Evolutionary conservation across 1,140 invertebrate species (phyloP).

Genomic region (Penaeus chinensis): DNA sequence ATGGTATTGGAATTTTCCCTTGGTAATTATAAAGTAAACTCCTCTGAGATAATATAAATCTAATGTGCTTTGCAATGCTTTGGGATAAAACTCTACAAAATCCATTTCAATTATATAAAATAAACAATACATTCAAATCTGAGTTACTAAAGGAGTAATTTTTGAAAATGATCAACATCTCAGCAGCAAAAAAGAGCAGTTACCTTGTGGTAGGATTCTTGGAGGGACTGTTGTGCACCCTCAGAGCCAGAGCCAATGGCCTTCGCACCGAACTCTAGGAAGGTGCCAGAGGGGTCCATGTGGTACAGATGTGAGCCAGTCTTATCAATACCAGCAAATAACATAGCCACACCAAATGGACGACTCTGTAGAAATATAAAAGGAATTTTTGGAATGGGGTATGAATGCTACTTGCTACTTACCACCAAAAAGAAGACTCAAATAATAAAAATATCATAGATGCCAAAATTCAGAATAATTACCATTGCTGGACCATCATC

Average conservation of each 20-base stretch:
- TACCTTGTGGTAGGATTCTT: conserved; percentile 88
- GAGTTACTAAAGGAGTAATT: too few relatives aligned
- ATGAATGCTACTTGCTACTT: conserved; percentile 52
- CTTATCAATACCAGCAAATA: conserved; percentile 89
- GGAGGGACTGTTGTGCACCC: conserved; percentile 96
- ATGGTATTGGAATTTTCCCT: neutral
- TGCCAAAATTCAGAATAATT: neutral
- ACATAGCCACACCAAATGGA: conserved; percentile 97
- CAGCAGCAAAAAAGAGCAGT: neutral
- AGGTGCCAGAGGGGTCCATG: conserved; percentile 98
- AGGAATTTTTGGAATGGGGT: neutral
- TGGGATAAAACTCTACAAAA: too few relatives aligned
- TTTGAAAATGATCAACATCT: too few relatives aligned
- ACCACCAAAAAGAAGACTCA: neutral
- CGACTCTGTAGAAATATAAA: conserved; percentile 76
- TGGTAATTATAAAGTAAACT: too few relatives aligned
- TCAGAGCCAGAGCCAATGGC: conserved; percentile 99
- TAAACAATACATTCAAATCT: too few relatives aligned
- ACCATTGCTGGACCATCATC: conserved; percentile 77
- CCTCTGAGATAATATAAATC: too few relatives aligned
- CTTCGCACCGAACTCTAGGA: conserved; percentile 97
- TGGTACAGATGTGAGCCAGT: conserved; percentile 88
- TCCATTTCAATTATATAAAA: too few relatives aligned
- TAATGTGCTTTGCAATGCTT: too few relatives aligned
- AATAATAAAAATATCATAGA: conserved; percentile 72